Percentiles rank a stretch among this genome's conserved stretches.
These are phyloP conservation scores for Apamea crenata DNA, from an alignment of 2,888 invertebrate species.

Conservation along the genomic window DNA sequence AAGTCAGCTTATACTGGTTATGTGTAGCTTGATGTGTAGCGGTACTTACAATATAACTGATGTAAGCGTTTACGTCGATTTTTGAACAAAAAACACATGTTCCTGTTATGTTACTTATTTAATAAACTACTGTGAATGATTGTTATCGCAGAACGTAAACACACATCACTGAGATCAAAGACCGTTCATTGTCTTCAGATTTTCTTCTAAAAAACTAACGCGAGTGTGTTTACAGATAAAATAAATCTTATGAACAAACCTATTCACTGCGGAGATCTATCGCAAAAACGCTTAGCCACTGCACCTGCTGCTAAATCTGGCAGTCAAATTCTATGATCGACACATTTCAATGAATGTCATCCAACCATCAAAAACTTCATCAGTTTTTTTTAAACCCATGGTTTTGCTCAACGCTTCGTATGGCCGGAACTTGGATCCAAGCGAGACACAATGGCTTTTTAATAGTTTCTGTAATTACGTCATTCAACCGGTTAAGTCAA, in stretches of 20 bases:
- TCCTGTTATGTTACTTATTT: background rate
- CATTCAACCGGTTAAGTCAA: no score
- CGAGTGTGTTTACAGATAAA: slow-evolving; percentile 27
- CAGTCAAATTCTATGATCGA: background rate
- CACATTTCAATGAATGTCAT: background rate
- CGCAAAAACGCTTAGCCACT: background rate
- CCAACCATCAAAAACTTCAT: no score
- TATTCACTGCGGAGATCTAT: slow-evolving; percentile 8
- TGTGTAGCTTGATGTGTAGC: background rate
- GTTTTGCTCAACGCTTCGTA: background rate
- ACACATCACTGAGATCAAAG: slow-evolving; percentile 37
- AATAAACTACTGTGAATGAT: slow-evolving; percentile 18
- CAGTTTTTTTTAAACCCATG: background rate
- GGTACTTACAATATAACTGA: background rate
- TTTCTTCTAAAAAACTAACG: background rate
- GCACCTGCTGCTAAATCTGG: background rate
- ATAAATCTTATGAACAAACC: slow-evolving; percentile 7
- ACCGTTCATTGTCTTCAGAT: slow-evolving; percentile 25
- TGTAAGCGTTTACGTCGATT: background rate
- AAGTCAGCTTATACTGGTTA: background rate
- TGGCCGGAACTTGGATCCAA: no score
- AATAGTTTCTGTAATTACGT: no score
- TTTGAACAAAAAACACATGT: slow-evolving; percentile 12
- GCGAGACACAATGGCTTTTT: no score
- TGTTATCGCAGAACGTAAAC: slow-evolving; percentile 28